Evolutionary conservation across 2,888 invertebrate species (phyloP).

Genomic region (Apodemia hepburni): DNA sequence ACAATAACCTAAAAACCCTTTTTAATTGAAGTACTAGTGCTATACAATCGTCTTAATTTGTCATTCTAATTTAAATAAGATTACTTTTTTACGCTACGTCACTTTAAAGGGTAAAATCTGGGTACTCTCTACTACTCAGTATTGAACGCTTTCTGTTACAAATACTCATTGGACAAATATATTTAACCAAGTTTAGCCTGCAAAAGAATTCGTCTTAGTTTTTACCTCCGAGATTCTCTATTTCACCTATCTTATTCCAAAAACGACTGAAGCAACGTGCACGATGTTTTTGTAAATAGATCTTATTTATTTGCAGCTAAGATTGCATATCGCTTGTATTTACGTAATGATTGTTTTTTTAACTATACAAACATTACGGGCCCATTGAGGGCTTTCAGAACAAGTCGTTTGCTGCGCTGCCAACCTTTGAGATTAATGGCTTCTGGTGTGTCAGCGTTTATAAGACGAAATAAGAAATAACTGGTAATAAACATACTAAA

Average conservation of each 20-base stretch:
- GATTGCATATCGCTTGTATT: conserved; percentile 64
- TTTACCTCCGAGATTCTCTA: conserved; percentile 64
- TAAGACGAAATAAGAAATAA: conserved; percentile 67
- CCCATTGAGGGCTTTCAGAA: conserved; percentile 73
- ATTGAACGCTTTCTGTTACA: conserved; percentile 70
- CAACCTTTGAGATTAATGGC: conserved; percentile 75
- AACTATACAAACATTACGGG: conserved; percentile 60
- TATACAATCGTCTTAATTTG: conserved; percentile 46
- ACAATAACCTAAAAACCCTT: not conserved
- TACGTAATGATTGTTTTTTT: conserved; percentile 49
- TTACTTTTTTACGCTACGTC: conserved; percentile 64
- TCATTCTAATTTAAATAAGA: conserved; percentile 77
- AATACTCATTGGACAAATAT: conserved; percentile 78
- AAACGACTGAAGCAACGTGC: conserved; percentile 49
- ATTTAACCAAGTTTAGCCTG: conserved; percentile 75
- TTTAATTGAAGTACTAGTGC: not conserved
- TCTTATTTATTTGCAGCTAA: conserved; percentile 61
- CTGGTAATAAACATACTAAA: conserved; percentile 26
- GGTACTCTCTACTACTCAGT: conserved; percentile 47
- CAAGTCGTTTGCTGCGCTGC: conserved; percentile 65
- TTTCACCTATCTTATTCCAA: conserved; percentile 54
- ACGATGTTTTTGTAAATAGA: conserved; percentile 50
- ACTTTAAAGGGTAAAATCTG: conserved; percentile 71
- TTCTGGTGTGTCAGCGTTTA: conserved; percentile 70
- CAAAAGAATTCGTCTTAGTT: conserved; percentile 71